Base-by-base conservation (phyloP, 2,888 invertebrate species). In the Dolichomitus sp. region DNA sequence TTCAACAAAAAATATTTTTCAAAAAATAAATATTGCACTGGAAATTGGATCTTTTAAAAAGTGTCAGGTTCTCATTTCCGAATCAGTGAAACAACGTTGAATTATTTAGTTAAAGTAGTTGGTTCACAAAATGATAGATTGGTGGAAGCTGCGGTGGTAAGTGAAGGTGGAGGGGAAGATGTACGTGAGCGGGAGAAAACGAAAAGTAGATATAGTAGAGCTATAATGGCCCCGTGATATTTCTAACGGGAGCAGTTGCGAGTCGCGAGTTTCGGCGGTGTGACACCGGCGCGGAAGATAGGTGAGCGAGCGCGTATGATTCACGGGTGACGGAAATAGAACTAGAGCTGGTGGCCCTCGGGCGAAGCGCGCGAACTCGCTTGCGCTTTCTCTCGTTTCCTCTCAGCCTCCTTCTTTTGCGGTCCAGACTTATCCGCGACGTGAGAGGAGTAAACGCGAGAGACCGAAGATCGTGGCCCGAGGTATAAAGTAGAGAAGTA, bases 321-420 rank as follows among this genome's bases (percentile, higher is more conserved):
- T 93, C 93, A 92, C 91, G 90, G 89, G 89, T 86, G 88, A 90
- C 92, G 90, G 90, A 91, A 93, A 93, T 93, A 93, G 93, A 93
- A 92, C 89, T 90, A 88, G 88, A 89, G 87, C 89, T 87, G 86
- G 89, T 83, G 72, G 42, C 78, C 83, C 81, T 74, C 84, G 72
- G 66, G 69, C 75, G 73, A 80, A 63, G 52, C 54, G 42, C 74
- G 40, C 48, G 45, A 77, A 82, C 65, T 82, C 75, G 30, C 57
- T 72, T 37, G 57, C 27, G 42, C 42, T 66, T 66, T 23, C 73
- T 73, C 48, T 40, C 45, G 57, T 14, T 54, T 59, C 19, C 19
- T 45, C 69, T 66, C 30, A 42, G 33, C 52, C 77, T 81, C 74
- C 70, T 69, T 74, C 61, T 77, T 66, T 54, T 63, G 75, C 70